Percentiles rank a stretch among this genome's conserved stretches.
Evolutionary conservation across 1,140 invertebrate species (phyloP).

Genomic region (Drosophila ficusphila): DNA sequence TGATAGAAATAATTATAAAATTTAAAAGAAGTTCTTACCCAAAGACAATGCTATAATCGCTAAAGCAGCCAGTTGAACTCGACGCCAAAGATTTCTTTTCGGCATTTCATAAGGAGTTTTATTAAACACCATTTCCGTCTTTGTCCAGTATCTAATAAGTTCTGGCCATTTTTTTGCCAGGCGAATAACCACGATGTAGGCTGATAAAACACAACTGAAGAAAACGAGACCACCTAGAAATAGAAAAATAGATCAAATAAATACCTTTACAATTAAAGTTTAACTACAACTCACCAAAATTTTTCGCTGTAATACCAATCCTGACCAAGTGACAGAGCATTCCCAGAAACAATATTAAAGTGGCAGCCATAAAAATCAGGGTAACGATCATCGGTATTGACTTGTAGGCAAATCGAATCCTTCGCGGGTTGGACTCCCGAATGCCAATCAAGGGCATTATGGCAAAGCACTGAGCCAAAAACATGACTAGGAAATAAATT

Average conservation of each 20-base stretch:
- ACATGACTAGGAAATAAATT: slow-evolving; percentile 50
- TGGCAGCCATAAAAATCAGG: slow-evolving; percentile 52
- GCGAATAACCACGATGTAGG: slow-evolving; percentile 57
- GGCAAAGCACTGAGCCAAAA: slow-evolving; percentile 70
- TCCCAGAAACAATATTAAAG: slow-evolving; percentile 31
- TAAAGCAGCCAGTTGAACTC: slow-evolving; percentile 58
- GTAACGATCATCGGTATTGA: slow-evolving; percentile 58
- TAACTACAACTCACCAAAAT: slow-evolving; percentile 63
- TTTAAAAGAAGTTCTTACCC: slow-evolving; percentile 12
- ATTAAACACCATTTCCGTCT: slow-evolving; percentile 62
- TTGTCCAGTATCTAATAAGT: slow-evolving; percentile 69
- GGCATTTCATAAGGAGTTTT: slow-evolving; percentile 59
- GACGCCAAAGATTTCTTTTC: slow-evolving; percentile 34
- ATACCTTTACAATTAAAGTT: background rate
- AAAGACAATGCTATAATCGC: slow-evolving; percentile 60
- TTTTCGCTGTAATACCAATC: slow-evolving; percentile 73
- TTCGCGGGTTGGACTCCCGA: slow-evolving; percentile 48
- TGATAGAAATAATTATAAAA: background rate
- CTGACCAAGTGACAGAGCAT: slow-evolving; percentile 53
- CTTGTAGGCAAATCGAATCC: slow-evolving; percentile 53
- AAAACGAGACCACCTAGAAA: slow-evolving; percentile 66
- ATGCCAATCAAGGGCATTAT: slow-evolving; percentile 67
- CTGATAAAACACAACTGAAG: slow-evolving; percentile 47
- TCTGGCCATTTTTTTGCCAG: slow-evolving; percentile 66
- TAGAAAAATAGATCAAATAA: background rate